Base-by-base conservation (phyloP, 1,140 invertebrate genomes). In the Chlorops oryzae region DNA sequence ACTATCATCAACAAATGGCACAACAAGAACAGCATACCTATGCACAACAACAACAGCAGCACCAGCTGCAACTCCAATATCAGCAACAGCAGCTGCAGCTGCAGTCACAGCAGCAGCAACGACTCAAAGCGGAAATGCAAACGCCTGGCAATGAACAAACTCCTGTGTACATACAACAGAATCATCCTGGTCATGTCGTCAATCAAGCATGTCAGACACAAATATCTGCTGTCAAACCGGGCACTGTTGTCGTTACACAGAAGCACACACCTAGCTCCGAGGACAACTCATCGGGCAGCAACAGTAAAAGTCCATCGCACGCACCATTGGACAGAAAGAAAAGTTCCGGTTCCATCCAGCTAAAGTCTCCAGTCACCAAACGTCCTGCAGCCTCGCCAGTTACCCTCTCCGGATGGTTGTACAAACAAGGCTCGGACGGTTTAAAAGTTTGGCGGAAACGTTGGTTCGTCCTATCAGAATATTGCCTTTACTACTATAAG, bases 401-500 rank as follows among this genome's bases (percentile, higher is more conserved):
- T 1, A 84, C 88, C 2, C 78, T 92, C 49, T 81, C 87, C 58
- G 92, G 92, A 9, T 93, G 92, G 86, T 75, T 96, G 5, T 86
- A 92, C 66, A 93, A 94, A 70, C 89, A 94, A 72, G 93, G 92
- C 27, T 89, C 89, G 28, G 87, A 90, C 63, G 87, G 88, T 5
- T 74, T 96, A 3, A 95, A 92, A 80, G 81, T 92, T 17, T 96
- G 92, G 92, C 90, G 93, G 71, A 92, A 90, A 70, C 78, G 92
- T 32, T 96, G 92, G 92, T 96, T 93, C 77, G 92, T 96, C 21
- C 75, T 96, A 20, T 88, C 89, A 5, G 91, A 96, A 68, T 96
- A 92, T 73, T 93, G 91, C 67, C 80, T 96, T 41, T 96, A 93
- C 75, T 93, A 94, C 68, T 96, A 96, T 72, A 95, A 95, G 82